A percentile compares a stretch with the other conserved stretches of the same genome.
Evolutionary conservation across 2,797 vertebrate genomes (phyloP).

Genomic region (Xyrichtys novacula): DNA sequence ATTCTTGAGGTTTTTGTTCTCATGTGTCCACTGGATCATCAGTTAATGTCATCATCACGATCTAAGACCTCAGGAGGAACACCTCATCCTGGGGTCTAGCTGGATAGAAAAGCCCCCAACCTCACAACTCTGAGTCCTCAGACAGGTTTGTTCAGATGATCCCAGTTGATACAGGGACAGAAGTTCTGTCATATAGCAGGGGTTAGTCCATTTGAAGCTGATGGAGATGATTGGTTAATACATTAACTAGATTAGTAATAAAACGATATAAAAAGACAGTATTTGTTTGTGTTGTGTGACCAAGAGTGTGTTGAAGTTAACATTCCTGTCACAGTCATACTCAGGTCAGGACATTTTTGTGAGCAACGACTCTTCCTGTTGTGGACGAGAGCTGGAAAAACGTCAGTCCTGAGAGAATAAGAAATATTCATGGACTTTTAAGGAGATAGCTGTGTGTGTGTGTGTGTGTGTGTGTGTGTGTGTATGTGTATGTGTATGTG

Average conservation of each 20-base stretch:
- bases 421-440: conserved; percentile 44
- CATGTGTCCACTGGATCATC: conserved; percentile 34
- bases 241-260: neutral
- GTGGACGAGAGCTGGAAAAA: conserved; percentile 60
- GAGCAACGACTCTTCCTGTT: conserved; percentile 61
- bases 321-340: conserved; percentile 27
- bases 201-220: too few relatives aligned
- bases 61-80: too few relatives aligned
- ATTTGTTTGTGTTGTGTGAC: neutral
- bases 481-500: too few relatives aligned
- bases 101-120: too few relatives aligned
- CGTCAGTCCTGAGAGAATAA: conserved; percentile 48
- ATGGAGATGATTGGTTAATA: too few relatives aligned
- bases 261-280: neutral
- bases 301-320: conserved; percentile 12
- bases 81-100: too few relatives aligned
- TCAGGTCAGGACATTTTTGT: conserved; percentile 44
- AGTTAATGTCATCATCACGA: too few relatives aligned
- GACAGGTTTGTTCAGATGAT: too few relatives aligned
- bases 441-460: conserved; percentile 15
- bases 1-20: conserved; percentile 42
- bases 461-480: conserved; percentile 7
- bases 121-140: too few relatives aligned
- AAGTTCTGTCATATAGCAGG: too few relatives aligned
- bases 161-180: too few relatives aligned